phyloP scores from a whole-genome alignment of 2,888 invertebrate genomes.

The Apodemia hepburni region DNA sequence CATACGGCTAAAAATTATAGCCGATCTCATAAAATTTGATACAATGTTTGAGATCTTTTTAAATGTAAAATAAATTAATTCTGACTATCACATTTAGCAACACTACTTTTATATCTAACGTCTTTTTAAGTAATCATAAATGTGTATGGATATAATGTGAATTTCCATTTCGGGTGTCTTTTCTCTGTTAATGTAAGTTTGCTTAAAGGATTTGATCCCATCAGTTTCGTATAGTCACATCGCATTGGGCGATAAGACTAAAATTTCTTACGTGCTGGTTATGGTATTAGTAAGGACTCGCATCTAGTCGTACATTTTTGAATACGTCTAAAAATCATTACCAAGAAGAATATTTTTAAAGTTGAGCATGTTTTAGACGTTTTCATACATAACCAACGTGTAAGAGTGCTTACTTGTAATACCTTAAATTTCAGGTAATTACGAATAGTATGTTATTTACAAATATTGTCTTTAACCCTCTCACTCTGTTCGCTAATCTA shows the following conservation, averaged over 20 bases:
- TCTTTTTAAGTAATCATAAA: constrained; percentile 70
- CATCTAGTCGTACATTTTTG: background rate
- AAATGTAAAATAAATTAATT: constrained; percentile 72
- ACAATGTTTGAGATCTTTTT: constrained; percentile 64
- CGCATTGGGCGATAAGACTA: constrained; percentile 42
- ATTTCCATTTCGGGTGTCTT: constrained; percentile 54
- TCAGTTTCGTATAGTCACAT: constrained; percentile 72
- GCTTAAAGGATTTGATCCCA: constrained; percentile 81
- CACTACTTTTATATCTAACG: constrained; percentile 74
- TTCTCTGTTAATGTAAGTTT: constrained; percentile 74
- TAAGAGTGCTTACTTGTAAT: constrained; percentile 53
- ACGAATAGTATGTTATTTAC: constrained; percentile 74
- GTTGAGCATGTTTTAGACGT: constrained; percentile 16
- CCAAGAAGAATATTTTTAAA: background rate
- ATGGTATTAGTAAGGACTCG: background rate
- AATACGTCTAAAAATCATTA: constrained; percentile 1
- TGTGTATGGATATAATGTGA: constrained; percentile 64
- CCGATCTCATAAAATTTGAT: constrained; percentile 61
- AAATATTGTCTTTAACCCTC: constrained; percentile 81
- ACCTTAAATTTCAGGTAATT: constrained; percentile 71
- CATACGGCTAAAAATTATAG: constrained; percentile 60
- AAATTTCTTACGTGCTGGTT: constrained; percentile 32
- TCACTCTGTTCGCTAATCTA: constrained; percentile 78
- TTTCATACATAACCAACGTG: constrained; percentile 22
- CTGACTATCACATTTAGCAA: constrained; percentile 78